Conservation (phyloP, 2,888 invertebrate genomes). For the Abrostola triplasia region DNA sequence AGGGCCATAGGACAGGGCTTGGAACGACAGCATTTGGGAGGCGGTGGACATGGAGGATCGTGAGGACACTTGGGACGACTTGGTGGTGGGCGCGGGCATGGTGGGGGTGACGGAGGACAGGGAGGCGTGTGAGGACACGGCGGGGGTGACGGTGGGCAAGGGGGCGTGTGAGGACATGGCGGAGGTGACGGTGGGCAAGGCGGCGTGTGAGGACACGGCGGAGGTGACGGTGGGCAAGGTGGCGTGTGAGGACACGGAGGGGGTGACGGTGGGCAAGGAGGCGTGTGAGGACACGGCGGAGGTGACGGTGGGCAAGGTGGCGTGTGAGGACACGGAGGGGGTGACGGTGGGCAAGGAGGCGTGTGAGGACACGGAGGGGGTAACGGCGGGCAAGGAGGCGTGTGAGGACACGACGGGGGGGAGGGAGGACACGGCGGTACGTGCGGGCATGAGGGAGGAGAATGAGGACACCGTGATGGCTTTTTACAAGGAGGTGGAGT, state of each 20-base stretch:
- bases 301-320: neutral
- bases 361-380: conserved; percentile 3
- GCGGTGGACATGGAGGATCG: neutral
- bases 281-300: neutral
- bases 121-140: neutral
- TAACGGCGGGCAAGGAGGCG: neutral
- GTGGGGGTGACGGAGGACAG: conserved; percentile 5
- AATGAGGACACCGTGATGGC: neutral
- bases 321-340: conserved; percentile 1
- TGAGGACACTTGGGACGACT: neutral
- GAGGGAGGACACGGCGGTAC: neutral
- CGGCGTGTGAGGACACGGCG: conserved; percentile 1
- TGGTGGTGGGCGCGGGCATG: conserved; percentile 4
- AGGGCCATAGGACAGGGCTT: conserved; percentile 5
- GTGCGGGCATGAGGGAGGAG: neutral
- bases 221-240: conserved; percentile 1
- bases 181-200: no score
- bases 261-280: neutral
- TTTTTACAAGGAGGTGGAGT: conserved; percentile 12
- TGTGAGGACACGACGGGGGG: neutral
- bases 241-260: neutral
- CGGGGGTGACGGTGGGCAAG: neutral
- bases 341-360: neutral
- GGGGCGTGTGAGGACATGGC: neutral
- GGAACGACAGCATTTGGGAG: neutral